phyloP scores from a whole-genome alignment of 2,797 vertebrate species.

The Graptemys geographica region DNA sequence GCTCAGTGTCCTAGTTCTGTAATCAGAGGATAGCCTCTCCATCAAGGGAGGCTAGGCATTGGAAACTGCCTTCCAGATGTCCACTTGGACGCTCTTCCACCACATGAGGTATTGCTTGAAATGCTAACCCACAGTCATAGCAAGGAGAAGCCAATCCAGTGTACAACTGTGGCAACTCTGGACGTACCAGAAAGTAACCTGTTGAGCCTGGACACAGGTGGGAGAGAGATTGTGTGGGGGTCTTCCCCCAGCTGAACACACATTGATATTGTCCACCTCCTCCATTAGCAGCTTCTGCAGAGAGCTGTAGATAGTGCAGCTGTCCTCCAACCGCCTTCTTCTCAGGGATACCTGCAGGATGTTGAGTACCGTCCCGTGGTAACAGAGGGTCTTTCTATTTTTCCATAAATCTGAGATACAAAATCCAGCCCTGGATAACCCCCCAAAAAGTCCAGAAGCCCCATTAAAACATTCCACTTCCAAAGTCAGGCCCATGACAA shows the following conservation, averaged over 20 bases:
- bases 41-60: not conserved
- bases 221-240: not conserved
- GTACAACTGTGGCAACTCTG: not conserved
- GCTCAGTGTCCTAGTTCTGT: not conserved
- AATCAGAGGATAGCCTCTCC: not conserved
- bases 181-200: not conserved
- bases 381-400: not conserved
- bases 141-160: not conserved
- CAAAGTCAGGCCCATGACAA: not conserved
- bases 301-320: not conserved
- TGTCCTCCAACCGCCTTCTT: not conserved
- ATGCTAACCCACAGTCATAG: not conserved
- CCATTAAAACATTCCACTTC: not conserved
- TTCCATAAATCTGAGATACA: not conserved
- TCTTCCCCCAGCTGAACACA: not conserved
- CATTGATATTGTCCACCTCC: not conserved
- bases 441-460: not conserved
- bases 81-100: not conserved
- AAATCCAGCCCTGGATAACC: not conserved
- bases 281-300: not conserved
- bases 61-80: not conserved
- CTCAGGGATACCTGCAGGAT: fast-evolving
- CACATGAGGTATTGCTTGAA: not conserved
- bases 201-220: not conserved
- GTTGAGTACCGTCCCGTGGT: not conserved